A percentile compares a stretch with the other conserved stretches of the same genome.
Evolutionary conservation across 2,888 invertebrate species (phyloP).

Genomic region (Apodemia duryi): DNA sequence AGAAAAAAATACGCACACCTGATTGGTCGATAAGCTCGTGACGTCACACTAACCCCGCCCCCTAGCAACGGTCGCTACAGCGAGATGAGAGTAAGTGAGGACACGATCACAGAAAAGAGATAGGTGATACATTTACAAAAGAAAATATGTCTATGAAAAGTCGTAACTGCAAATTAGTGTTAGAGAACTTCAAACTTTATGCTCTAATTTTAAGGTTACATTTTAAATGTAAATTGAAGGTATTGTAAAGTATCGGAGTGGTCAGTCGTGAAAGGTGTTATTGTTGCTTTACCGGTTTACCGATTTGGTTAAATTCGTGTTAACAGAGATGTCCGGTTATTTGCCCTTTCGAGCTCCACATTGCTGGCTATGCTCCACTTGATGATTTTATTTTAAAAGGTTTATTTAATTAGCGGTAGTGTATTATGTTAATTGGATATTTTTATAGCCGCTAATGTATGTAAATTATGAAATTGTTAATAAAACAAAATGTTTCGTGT

Average conservation of each 20-base stretch:
- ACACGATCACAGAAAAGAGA: slow-evolving; percentile 55
- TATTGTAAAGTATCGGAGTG: slow-evolving; percentile 39
- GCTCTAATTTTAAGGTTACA: not conserved
- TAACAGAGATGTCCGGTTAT: slow-evolving; percentile 65
- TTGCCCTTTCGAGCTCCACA: slow-evolving; percentile 42
- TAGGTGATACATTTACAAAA: slow-evolving; percentile 53
- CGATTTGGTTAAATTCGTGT: slow-evolving; percentile 78
- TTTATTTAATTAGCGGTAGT: slow-evolving; percentile 4
- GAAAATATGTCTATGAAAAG: slow-evolving; percentile 30
- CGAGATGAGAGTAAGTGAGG: slow-evolving; percentile 69
- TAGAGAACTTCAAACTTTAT: slow-evolving; percentile 30
- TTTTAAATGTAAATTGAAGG: slow-evolving; percentile 25
- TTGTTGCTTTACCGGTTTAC: slow-evolving; percentile 78
- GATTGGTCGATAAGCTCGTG: slow-evolving; percentile 61
- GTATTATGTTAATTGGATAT: not conserved
- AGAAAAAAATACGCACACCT: slow-evolving; percentile 53
- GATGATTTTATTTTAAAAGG: not conserved
- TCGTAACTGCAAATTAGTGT: slow-evolving; percentile 24
- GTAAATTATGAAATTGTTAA: not conserved
- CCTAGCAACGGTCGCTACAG: slow-evolving; percentile 74
- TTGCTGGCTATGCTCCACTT: slow-evolving; percentile 27
- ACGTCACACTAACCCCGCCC: slow-evolving; percentile 71
- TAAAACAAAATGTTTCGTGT: not conserved
- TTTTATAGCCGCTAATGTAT: not conserved
- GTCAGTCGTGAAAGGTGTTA: slow-evolving; percentile 76